Evolutionary conservation across 2,888 invertebrate species (phyloP).

Genomic region (Hypselothyrea guttata): DNA sequence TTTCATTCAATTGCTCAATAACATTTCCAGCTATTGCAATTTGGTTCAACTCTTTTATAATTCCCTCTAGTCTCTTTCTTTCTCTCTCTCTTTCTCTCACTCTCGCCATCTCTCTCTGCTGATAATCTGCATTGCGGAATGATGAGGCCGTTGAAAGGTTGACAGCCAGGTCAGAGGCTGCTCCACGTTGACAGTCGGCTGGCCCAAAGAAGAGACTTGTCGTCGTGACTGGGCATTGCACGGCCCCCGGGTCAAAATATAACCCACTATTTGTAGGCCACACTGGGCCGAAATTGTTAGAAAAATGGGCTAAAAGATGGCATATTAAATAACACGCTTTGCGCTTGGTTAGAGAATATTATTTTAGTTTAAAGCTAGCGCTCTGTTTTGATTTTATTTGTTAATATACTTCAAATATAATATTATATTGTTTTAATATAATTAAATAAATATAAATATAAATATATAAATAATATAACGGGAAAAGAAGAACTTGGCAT

Average conservation of each 20-base stretch:
- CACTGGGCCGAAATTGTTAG: constrained; percentile 27
- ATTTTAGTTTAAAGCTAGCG: no score
- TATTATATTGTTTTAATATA: no score
- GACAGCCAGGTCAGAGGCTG: constrained; percentile 35
- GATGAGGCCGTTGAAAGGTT: constrained; percentile 19
- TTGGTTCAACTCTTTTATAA: no score
- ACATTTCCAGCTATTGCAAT: not conserved
- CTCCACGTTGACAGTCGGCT: constrained; percentile 28
- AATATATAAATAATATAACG: no score
- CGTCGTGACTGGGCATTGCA: constrained; percentile 38
- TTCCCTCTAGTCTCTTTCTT: not conserved
- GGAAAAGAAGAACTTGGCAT: no score
- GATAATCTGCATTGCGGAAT: constrained; percentile 32
- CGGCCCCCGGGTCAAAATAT: constrained; percentile 36
- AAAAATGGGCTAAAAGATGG: not conserved
- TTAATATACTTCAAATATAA: no score
- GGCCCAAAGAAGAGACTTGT: constrained; percentile 20
- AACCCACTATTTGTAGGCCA: constrained; percentile 45
- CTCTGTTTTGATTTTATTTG: no score
- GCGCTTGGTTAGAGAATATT: no score
- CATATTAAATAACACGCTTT: not conserved
- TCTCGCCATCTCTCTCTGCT: constrained; percentile 12
- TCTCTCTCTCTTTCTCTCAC: constrained; percentile 14
- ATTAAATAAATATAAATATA: no score
- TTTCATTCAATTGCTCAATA: constrained; percentile 13